A percentile compares a stretch with the other conserved stretches of the same genome.
Conservation (phyloP, 2,113 vertebrate species). For the Turdus rufiventris region DNA sequence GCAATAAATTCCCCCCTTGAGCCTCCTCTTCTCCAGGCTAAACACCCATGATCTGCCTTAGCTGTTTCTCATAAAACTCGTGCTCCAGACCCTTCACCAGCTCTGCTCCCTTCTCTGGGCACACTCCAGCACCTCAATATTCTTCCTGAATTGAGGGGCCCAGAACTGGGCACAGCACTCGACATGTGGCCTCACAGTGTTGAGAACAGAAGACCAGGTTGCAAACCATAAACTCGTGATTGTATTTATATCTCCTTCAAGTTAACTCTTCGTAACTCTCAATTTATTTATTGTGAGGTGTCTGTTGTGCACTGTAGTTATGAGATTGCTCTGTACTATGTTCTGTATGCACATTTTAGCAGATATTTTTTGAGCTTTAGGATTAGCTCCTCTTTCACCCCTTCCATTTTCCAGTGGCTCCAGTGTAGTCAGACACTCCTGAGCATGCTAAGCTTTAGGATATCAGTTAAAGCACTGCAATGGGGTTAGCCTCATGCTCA, state of each 20-base stretch:
- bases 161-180: background rate
- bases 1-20: background rate
- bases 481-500: background rate
- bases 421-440: background rate
- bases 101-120: background rate
- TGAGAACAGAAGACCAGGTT: background rate
- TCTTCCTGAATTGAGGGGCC: accelerated
- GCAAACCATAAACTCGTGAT: background rate
- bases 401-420: background rate
- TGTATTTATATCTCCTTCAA: background rate
- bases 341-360: background rate
- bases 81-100: background rate
- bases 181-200: background rate
- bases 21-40: background rate
- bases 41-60: background rate
- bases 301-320: background rate
- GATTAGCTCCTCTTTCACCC: background rate
- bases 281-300: background rate
- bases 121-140: background rate
- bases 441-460: background rate
- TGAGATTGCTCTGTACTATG: background rate
- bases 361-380: background rate
- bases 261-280: background rate
- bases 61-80: background rate
- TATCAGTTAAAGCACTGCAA: background rate